These are phyloP conservation scores for Turritopsis dohrnii DNA, from an alignment of 30 jellyfish, hydroid and myxozoan species.

Conservation along the genomic window DNA sequence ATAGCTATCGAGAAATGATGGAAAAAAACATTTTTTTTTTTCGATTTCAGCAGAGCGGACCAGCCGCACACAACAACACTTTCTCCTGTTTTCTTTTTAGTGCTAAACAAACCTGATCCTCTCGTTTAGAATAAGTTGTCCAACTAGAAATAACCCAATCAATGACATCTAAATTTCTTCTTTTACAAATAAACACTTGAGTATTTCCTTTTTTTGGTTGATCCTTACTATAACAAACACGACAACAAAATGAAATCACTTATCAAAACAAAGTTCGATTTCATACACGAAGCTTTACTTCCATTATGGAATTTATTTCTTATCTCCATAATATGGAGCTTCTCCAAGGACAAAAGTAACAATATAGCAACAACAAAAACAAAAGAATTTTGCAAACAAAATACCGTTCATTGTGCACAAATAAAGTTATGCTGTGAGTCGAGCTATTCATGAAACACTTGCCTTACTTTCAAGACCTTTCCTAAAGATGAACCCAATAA, in stretches of 20 bases:
- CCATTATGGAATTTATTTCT: not conserved
- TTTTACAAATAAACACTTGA: not conserved
- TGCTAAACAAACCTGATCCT: too few species aligned
- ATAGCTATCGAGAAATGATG: not conserved
- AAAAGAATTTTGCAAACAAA: too few species aligned
- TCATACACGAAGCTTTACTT: not conserved
- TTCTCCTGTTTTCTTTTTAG: too few species aligned
- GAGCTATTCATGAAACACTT: not conserved
- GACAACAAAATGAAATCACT: not conserved
- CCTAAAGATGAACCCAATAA: too few species aligned
- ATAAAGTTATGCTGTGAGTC: not conserved
- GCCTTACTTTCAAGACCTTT: too few species aligned
- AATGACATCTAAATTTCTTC: not conserved
- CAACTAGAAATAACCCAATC: not conserved
- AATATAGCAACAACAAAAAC: not conserved
- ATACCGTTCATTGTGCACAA: not conserved
- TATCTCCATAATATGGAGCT: not conserved
- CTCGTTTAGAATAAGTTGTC: not conserved
- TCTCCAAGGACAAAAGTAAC: not conserved
- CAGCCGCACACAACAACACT: too few species aligned
- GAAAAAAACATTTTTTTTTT: not conserved
- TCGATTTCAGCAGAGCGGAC: not conserved
- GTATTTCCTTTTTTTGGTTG: not conserved
- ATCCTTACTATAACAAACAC: not conserved
- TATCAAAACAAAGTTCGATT: not conserved